Conservation (phyloP, 2,113 vertebrate genomes). For the Colius striatus region DNA sequence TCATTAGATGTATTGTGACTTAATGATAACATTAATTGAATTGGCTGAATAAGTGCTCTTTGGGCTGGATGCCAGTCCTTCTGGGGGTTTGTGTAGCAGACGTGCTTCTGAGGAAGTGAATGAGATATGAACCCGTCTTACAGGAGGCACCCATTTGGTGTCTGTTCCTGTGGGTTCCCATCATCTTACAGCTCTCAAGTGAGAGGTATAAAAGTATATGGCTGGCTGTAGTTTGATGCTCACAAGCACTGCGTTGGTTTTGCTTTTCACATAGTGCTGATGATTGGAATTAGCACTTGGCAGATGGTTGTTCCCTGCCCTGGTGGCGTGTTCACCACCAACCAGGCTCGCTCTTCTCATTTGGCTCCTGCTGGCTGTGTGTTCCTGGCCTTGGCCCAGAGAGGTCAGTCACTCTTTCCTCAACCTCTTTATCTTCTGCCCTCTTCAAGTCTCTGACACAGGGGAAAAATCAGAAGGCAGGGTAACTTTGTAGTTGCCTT, state of each 20-base stretch:
- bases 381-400: not conserved
- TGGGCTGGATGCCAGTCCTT: constrained; percentile 4
- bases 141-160: not conserved
- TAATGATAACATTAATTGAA: not conserved
- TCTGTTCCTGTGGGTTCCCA: not conserved
- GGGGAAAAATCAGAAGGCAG: not conserved
- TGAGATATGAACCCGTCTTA: not conserved
- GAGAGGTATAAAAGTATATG: accelerated
- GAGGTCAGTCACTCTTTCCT: not conserved
- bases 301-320: not conserved
- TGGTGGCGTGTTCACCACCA: not conserved
- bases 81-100: not conserved
- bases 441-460: not conserved
- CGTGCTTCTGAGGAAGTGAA: not conserved
- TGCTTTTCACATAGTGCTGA: not conserved
- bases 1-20: not conserved
- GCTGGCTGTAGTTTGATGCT: not conserved
- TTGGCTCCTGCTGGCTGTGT: accelerated
- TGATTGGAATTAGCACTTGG: accelerated
- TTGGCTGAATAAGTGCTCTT: constrained; percentile 6
- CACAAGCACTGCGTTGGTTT: accelerated
- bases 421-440: not conserved
- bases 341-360: accelerated
- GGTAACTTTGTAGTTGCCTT: not conserved
- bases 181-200: accelerated